A percentile compares a stretch with the other conserved stretches of the same genome.
phyloP scores from a whole-genome alignment of 2,113 vertebrate genomes.

The Nycticorax nycticorax region DNA sequence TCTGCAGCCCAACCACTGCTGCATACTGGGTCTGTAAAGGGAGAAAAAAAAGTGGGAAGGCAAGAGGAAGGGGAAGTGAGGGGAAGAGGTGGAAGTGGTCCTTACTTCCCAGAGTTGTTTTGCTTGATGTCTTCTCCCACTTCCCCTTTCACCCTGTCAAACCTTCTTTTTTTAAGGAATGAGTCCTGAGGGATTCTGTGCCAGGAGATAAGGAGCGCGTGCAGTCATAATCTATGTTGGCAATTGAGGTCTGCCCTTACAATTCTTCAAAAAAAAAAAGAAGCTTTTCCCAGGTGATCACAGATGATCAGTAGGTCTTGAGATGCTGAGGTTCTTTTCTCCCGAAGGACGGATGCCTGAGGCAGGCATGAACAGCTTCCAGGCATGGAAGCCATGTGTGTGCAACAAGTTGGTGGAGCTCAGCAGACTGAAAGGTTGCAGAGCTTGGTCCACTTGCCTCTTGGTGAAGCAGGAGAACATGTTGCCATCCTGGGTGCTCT shows the following conservation, averaged over 20 bases:
- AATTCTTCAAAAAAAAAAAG: neutral
- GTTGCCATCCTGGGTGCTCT: neutral
- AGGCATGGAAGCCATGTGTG: neutral
- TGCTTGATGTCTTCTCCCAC: neutral
- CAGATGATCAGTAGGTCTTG: neutral
- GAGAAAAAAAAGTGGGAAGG: neutral
- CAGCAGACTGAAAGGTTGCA: neutral
- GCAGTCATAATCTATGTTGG: neutral
- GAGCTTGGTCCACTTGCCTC: accelerated
- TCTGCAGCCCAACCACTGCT: neutral
- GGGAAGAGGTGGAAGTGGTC: neutral
- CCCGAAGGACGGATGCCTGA: neutral
- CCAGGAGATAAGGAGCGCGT: neutral
- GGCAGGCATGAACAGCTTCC: neutral
- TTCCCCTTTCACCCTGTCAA: neutral
- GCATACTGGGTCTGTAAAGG: neutral
- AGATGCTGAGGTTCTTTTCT: neutral
- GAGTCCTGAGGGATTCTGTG: neutral
- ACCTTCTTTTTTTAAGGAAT: neutral
- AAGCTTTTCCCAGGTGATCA: neutral
- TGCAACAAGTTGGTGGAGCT: neutral
- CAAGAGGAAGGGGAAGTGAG: neutral
- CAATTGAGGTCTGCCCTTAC: neutral
- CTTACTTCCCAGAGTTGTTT: neutral
- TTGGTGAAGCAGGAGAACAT: neutral